Base-by-base conservation (phyloP, 2,113 vertebrate species). In the Malurus elegans region DNA sequence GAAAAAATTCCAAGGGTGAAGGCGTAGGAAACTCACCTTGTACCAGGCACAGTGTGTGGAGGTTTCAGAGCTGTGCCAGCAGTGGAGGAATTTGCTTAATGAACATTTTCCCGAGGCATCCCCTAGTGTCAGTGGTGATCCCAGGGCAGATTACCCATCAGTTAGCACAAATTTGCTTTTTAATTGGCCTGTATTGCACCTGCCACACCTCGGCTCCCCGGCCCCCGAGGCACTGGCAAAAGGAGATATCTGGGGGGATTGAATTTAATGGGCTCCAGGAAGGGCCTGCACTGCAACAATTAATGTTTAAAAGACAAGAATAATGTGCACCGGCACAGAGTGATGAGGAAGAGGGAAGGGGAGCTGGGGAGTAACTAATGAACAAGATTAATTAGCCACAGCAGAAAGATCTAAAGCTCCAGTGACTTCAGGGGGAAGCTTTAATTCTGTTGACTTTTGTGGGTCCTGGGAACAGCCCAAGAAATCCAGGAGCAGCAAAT, bases 151-250 rank as follows among this genome's bases (percentile, higher is more conserved):
- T 98, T 97, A 97, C 94, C 97, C 92, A 97, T 95, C 97, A 95
- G 96, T 98, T 97, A 98, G 96, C 85, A 93, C 93, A 97, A 96
- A 97, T 98, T 98, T 98, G 97, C 95, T 97, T 98, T 98, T 97
- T 98, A 98, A 98, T 98, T 98, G 98, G 95, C 71, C 94, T 93
- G 95, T 34, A 79, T 80, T 48, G 54, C 97, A 98, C 97, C 97
- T 97, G 97, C 96, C 96, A 96, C 91, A 62, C 95, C 71, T 84
- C 51, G 69, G 87, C 93, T 98, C 96, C 91, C 78, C 67, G 26
- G 95, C 73, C 95, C 79, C 96, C 19, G n/a, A 94, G 98, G 96
- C 73, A 53, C 51, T 94, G 85, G 67, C 84, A 48, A 45, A 73
- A 95, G 95, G 75, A 90, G 72, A 64, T 97, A 61, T 91, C 95